phyloP scores from a whole-genome alignment of 2,888 invertebrate species.

The Luperina testacea region DNA sequence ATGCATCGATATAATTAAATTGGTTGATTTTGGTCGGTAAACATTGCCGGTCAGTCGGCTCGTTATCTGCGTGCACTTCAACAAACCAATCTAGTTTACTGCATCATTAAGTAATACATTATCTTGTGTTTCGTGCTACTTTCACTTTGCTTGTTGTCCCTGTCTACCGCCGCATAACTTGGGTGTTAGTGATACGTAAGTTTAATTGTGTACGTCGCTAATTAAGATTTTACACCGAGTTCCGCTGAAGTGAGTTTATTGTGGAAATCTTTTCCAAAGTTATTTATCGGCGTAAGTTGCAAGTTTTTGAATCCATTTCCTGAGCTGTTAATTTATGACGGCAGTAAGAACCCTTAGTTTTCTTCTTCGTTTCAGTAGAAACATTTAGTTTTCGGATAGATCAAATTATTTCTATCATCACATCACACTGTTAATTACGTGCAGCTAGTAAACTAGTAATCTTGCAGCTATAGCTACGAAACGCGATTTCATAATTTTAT shows the following conservation, averaged over 20 bases:
- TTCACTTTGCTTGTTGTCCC: conserved; percentile 60
- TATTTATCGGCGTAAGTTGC: background rate
- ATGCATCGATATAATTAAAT: conserved; percentile 35
- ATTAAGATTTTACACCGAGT: conserved; percentile 51
- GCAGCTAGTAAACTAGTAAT: conserved; percentile 12
- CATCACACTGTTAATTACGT: background rate
- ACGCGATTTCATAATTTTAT: conserved; percentile 48
- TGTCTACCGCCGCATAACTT: conserved; percentile 50
- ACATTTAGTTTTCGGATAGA: background rate
- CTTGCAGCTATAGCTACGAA: conserved; percentile 11
- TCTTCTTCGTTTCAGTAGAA: background rate
- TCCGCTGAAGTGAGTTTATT: conserved; percentile 52
- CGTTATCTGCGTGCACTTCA: conserved; percentile 45
- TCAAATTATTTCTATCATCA: background rate
- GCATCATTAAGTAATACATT: conserved; percentile 60
- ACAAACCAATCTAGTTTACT: conserved; percentile 45
- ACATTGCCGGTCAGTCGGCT: conserved; percentile 30
- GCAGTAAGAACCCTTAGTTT: background rate
- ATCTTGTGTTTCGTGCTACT: conserved; percentile 57
- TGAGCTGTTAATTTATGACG: background rate
- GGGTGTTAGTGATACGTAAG: conserved; percentile 45
- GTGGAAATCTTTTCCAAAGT: conserved; percentile 34
- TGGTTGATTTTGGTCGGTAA: conserved; percentile 9
- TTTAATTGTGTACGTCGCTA: conserved; percentile 48
- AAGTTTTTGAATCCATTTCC: background rate